A percentile compares a stretch with the other conserved stretches of the same genome.
Evolutionary conservation across 92 coral and sea anemone genomes (phyloP).

Genomic region (Diadumene lineata): DNA sequence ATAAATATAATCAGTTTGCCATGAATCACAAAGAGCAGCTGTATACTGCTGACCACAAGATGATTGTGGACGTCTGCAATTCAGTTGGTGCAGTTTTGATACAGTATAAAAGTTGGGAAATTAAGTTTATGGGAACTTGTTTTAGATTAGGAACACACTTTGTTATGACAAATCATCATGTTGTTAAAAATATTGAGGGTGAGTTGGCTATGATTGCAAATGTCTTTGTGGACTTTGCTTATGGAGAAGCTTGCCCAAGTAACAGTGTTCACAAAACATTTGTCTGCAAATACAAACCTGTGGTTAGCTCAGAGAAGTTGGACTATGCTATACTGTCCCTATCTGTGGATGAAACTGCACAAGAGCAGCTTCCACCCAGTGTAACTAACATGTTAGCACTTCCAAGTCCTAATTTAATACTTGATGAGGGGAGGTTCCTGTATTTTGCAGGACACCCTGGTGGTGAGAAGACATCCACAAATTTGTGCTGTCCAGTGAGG

Average conservation of each 20-base stretch:
- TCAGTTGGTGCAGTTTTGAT: conserved; percentile 5
- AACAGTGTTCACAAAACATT: background rate
- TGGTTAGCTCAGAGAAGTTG: background rate
- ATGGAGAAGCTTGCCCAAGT: background rate
- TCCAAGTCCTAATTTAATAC: background rate
- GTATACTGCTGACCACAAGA: no score
- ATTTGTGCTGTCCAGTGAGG: background rate
- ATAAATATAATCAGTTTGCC: no score
- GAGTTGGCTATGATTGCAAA: background rate
- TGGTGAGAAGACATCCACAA: background rate
- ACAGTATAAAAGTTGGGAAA: background rate
- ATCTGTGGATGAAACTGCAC: background rate
- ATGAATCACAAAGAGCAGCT: no score
- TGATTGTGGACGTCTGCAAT: background rate
- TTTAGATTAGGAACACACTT: conserved; percentile 1
- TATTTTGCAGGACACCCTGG: conserved; percentile 9
- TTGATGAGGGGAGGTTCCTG: background rate
- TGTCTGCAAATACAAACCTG: background rate
- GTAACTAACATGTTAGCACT: background rate
- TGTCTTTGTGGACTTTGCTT: conserved; percentile 4
- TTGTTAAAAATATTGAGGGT: background rate
- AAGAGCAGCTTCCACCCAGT: conserved; percentile 1
- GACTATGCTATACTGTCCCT: conserved; percentile 11
- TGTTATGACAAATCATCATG: conserved; percentile 19
- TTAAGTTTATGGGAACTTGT: conserved; percentile 10